Base-by-base conservation (phyloP, 2,888 invertebrate species). In the Aphelenchoides bicaudatus region DNA sequence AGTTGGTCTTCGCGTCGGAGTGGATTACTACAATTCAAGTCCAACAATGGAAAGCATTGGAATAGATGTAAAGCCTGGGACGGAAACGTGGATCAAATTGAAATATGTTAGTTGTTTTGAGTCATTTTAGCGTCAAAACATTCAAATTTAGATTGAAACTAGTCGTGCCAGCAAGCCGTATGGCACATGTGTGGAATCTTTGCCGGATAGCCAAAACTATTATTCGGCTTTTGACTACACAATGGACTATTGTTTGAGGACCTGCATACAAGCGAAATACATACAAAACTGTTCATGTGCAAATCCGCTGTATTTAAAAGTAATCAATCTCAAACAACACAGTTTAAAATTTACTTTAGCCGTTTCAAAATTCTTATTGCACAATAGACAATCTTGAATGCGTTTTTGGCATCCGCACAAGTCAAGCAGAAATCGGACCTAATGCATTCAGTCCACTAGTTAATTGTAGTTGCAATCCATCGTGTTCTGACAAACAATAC, bases 231-330 rank as follows among this genome's bases (percentile, higher is more conserved):
- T 27, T 52, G 53, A 51, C 51, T 62, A 62, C 48, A 50, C 53
- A 2, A 8, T 62, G 47, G 29, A 43, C 29, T 39, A 46, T 16
- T 62, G 62, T 23, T 29, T 61, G n/a, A 38, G 52, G 3, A 48
- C 50, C 21, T 62, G 62, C 52, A 46, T 39, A 21, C 62, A 62
- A 31, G 16, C 43, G 21, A 21, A 37, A 4, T 47, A 31, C 30
- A 49, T 61, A 27, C 13, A n/a, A n/a, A 31, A 30, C 13, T 62
- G 62, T 29, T 25, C 25, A 4, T 62, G 62, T 34, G 62, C 62
- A 8, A 39, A 62, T 23, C 60, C 59, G 3, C 34, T 34, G 10
- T 62, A 51, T 34, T 31, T 28, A 8, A 63, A 48, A n/a, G n/a
- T n/a, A n/a, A n/a, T n/a, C n/a, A n/a, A n/a, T n/a, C n/a, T 59